These are phyloP conservation scores for Phyllotreta striolata DNA, from an alignment of 2,888 invertebrate genomes.

Conservation along the genomic window DNA sequence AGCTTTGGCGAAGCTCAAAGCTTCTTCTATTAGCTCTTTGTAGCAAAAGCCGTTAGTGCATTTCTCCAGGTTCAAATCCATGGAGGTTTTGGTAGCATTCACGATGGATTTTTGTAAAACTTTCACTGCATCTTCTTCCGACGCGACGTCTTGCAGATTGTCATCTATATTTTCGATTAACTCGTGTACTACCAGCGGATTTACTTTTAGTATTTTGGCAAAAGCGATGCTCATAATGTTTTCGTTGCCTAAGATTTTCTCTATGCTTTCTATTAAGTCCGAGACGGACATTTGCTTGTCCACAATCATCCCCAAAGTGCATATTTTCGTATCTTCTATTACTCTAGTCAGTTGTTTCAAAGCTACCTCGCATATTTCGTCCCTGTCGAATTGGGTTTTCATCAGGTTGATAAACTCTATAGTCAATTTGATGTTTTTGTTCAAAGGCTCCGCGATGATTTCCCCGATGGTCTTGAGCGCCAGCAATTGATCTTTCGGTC, in stretches of 20 bases:
- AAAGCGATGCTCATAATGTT: slow-evolving; percentile 69
- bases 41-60: slow-evolving; percentile 60
- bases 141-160: slow-evolving; percentile 67
- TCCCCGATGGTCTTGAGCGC: slow-evolving; percentile 56
- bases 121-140: slow-evolving; percentile 72
- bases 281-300: slow-evolving; percentile 52
- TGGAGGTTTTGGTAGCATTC: slow-evolving; percentile 69
- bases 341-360: slow-evolving; percentile 62
- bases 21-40: slow-evolving; percentile 67
- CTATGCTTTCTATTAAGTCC: slow-evolving; percentile 70
- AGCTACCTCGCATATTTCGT: slow-evolving; percentile 56
- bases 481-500: slow-evolving; percentile 59
- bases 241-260: slow-evolving; percentile 70
- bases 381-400: slow-evolving; percentile 56
- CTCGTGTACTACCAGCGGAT: slow-evolving; percentile 68
- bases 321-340: slow-evolving; percentile 69
- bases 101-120: slow-evolving; percentile 74
- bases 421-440: slow-evolving; percentile 51
- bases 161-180: slow-evolving; percentile 70
- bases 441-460: slow-evolving; percentile 53
- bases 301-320: slow-evolving; percentile 63
- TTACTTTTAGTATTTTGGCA: slow-evolving; percentile 69
- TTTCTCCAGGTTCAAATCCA: slow-evolving; percentile 65
- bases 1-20: slow-evolving; percentile 74
- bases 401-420: slow-evolving; percentile 55